These are phyloP conservation scores for Lochmaea crataegi DNA, from an alignment of 2,888 invertebrate genomes.

Conservation along the genomic window DNA sequence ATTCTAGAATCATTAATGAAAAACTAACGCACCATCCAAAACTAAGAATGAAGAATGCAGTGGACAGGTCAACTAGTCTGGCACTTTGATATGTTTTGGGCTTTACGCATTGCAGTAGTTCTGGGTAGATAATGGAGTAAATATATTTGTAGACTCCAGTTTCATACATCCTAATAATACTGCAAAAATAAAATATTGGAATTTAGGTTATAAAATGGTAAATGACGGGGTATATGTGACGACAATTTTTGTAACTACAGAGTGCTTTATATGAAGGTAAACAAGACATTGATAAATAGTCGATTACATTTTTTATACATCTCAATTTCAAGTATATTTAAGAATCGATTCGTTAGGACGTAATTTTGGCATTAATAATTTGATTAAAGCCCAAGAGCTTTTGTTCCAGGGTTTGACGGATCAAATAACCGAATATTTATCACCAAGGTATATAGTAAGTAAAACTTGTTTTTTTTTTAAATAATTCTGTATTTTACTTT, in stretches of 20 bases:
- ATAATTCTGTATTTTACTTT: too few relatives aligned
- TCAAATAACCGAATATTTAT: too few relatives aligned
- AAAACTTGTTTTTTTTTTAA: too few relatives aligned
- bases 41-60: conserved; percentile 67
- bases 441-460: too few relatives aligned
- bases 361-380: too few relatives aligned
- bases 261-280: background rate
- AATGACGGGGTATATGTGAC: background rate
- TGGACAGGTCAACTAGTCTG: conserved; percentile 70
- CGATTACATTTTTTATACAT: too few relatives aligned
- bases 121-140: conserved; percentile 60
- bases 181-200: conserved; percentile 43
- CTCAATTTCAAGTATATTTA: too few relatives aligned
- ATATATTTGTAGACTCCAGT: conserved; percentile 48
- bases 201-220: conserved; percentile 54
- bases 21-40: conserved; percentile 63
- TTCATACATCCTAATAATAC: conserved; percentile 58
- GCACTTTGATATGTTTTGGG: conserved; percentile 71
- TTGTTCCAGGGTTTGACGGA: too few relatives aligned
- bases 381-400: too few relatives aligned
- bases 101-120: conserved; percentile 69
- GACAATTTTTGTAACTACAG: background rate
- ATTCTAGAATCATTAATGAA: conserved; percentile 41
- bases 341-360: too few relatives aligned
- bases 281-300: too few relatives aligned